Evolutionary conservation across 2,797 vertebrate genomes (phyloP).

Genomic region (Neoniphon sammara): DNA sequence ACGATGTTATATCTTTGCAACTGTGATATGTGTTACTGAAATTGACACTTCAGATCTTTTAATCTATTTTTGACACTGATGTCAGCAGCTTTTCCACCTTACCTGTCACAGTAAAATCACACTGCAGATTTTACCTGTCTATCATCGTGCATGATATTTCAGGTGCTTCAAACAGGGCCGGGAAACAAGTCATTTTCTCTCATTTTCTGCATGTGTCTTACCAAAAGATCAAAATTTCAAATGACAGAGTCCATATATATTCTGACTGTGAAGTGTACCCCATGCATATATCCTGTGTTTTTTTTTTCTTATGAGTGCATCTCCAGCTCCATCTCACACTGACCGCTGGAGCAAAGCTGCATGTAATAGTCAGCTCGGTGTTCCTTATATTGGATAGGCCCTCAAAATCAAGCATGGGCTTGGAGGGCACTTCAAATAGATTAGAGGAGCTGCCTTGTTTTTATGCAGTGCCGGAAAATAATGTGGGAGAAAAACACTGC

Average conservation of each 20-base stretch:
- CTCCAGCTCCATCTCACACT: slow-evolving; percentile 29
- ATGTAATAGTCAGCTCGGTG: slow-evolving; percentile 51
- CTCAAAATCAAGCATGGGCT: slow-evolving; percentile 53
- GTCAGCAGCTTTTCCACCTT: slow-evolving; percentile 19
- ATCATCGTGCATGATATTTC: slow-evolving; percentile 14
- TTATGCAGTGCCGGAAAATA: slow-evolving; percentile 53
- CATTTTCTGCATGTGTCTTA: slow-evolving; percentile 44
- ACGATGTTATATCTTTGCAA: slow-evolving; percentile 13
- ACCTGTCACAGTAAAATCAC: not conserved
- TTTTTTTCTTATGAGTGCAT: slow-evolving; percentile 37
- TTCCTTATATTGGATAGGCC: slow-evolving; percentile 41
- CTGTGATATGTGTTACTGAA: slow-evolving; percentile 22
- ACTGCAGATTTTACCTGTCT: slow-evolving; percentile 23
- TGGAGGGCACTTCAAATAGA: slow-evolving; percentile 67
- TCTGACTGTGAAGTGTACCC: not conserved
- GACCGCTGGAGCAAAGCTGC: slow-evolving; percentile 49
- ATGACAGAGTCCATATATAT: slow-evolving; percentile 13
- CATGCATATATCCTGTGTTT: slow-evolving; percentile 8
- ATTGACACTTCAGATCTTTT: slow-evolving; percentile 9
- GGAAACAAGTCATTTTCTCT: slow-evolving; percentile 50
- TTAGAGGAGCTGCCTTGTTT: slow-evolving; percentile 61
- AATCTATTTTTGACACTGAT: slow-evolving; percentile 26
- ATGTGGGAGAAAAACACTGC: slow-evolving; percentile 45
- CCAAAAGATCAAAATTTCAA: slow-evolving; percentile 35
- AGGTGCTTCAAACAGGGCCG: slow-evolving; percentile 39